Evolutionary conservation across 35 echinoderm and acorn worm species (phyloP).

Genomic region (Ophiothrix spiculata): DNA sequence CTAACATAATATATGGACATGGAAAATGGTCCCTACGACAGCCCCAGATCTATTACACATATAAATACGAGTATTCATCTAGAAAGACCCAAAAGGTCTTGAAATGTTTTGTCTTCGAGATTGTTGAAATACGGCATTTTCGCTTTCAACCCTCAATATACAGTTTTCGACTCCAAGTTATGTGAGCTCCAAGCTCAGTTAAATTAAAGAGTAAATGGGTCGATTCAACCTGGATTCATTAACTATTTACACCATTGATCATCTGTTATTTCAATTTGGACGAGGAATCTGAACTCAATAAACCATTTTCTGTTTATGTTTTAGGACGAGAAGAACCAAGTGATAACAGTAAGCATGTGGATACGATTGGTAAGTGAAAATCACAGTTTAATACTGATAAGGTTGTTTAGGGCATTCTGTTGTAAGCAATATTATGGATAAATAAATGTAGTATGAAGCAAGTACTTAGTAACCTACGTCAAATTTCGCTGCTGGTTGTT

Average conservation of each 20-base stretch:
- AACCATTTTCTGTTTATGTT: conserved; percentile 13
- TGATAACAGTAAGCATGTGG: conserved; percentile 82
- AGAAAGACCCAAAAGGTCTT: not conserved
- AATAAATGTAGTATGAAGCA: too few relatives aligned
- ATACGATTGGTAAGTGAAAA: conserved; percentile 92
- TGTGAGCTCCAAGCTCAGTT: not conserved
- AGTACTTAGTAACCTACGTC: too few relatives aligned
- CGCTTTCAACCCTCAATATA: not conserved
- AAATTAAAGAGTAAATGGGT: not conserved
- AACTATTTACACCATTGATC: too few relatives aligned
- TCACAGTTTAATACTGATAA: too few relatives aligned
- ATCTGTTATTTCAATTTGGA: not conserved
- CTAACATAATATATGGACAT: too few relatives aligned
- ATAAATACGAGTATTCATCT: too few relatives aligned
- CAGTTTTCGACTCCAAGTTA: not conserved
- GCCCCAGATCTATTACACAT: too few relatives aligned
- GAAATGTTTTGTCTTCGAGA: too few relatives aligned
- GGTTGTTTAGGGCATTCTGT: too few relatives aligned
- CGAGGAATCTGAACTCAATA: not conserved
- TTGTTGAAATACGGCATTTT: not conserved
- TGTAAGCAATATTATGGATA: too few relatives aligned
- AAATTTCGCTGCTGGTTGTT: too few relatives aligned
- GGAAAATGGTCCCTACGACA: too few relatives aligned
- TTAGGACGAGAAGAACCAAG: conserved; percentile 93
- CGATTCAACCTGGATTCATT: not conserved